Evolutionary conservation across 2,113 vertebrate species (phyloP), one percentile per base, ranked within the genome.

Genomic region (Tachycineta bicolor): DNA sequence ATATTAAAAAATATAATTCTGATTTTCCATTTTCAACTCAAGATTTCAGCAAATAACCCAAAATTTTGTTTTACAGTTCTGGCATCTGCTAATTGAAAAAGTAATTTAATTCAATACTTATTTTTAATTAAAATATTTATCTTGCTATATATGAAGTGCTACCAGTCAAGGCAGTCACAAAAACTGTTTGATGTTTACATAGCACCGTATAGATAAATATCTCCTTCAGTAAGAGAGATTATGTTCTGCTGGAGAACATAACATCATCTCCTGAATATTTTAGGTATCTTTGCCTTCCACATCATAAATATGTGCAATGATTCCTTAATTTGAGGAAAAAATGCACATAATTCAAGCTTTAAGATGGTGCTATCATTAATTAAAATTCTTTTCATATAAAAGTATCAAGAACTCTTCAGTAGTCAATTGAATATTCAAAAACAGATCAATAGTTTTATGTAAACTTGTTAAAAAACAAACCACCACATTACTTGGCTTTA

Each of bases 351-450:
- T 87, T 62, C 60, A 78, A 92, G 65, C 25, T 85, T 85, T 83
- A 81, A 88, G n/a, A 89, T 0, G 16, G 68, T 75, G 68, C 76
- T 65, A 71, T 43, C 37, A 52, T 71, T 65, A 85, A 86, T 77
- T 92, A n/a, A 84, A 92, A 92, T 79, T 55, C 14, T 68, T 14
- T 68, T 43, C 16, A 43, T 81, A 84, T 56, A 94, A 88, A 96
- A 81, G 79, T 70, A 96, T 83, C 28, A 74, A 90, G 82, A 93
- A 89, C 43, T 87, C 62, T 83, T 96, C 87, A 94, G 94, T 95
- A 96, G 95, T 95, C 87, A 92, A 93, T 91, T 87, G 46, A 89
- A 86, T 67, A 94, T 74, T 89, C 50, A 92, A 96, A 96, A 95
- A 26, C 29, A 91, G 75, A 96, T 71, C 76, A 88, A 89, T 1